A percentile compares a stretch with the other conserved stretches of the same genome.
phyloP scores from a whole-genome alignment of 2,113 vertebrate genomes.

The Sander lucioperca region DNA sequence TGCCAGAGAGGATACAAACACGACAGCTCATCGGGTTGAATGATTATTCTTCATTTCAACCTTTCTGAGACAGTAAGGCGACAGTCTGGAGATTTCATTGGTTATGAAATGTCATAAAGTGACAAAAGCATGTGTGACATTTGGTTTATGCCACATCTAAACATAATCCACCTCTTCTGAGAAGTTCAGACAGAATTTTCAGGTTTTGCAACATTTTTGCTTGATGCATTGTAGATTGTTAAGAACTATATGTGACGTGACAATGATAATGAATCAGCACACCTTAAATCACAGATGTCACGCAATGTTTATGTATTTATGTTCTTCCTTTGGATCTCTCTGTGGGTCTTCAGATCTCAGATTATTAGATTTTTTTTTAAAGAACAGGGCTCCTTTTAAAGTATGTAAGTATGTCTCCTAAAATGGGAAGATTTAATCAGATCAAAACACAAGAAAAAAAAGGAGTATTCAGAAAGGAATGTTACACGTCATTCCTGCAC shows the following conservation, averaged over 20 bases:
- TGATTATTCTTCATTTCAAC: slow-evolving; percentile 58
- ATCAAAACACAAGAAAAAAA: slow-evolving; percentile 16
- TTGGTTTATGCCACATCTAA: slow-evolving; percentile 45
- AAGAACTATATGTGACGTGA: neutral
- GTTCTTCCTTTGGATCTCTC: neutral
- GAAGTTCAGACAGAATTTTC: slow-evolving; percentile 61
- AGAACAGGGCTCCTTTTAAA: neutral
- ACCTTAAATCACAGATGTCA: neutral
- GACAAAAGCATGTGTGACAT: slow-evolving; percentile 40
- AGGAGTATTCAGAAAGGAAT: slow-evolving; percentile 42
- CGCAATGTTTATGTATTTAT: neutral
- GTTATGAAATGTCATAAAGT: slow-evolving; percentile 31
- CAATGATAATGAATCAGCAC: neutral
- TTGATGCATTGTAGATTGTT: slow-evolving; percentile 1
- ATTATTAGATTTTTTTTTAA: neutral
- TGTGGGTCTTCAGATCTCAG: neutral
- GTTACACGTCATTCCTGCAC: slow-evolving; percentile 10
- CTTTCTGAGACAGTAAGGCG: slow-evolving; percentile 33
- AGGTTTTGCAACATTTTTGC: slow-evolving; percentile 70
- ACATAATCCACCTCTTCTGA: slow-evolving; percentile 46
- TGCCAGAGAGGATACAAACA: slow-evolving; percentile 48
- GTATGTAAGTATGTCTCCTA: neutral
- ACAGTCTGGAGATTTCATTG: slow-evolving; percentile 26
- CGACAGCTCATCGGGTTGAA: slow-evolving; percentile 45
- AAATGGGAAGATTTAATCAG: slow-evolving; percentile 22